Base-by-base conservation (phyloP, 1,140 invertebrate species). In the Drosophila tristis region DNA sequence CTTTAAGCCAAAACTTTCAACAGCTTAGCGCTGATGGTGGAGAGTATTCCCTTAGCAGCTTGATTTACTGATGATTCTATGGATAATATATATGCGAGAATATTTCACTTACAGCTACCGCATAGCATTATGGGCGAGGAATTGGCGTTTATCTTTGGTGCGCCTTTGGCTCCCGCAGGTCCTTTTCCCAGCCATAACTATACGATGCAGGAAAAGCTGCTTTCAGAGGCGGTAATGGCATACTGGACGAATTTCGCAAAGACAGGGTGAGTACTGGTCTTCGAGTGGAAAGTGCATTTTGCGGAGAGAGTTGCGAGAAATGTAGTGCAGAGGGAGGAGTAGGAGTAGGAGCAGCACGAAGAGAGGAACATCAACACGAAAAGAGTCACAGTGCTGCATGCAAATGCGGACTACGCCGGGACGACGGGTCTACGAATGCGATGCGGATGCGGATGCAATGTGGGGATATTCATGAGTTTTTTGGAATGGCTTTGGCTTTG, bases 241-340 rank as follows among this genome's bases (percentile, higher is more conserved):
- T 95, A 96, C 92, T 98, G 96, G 96, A 95, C 96, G 35, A 98
- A 98, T 92, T 98, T 98, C 90, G 97, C 96, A 2, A 96, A 97
- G 92, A 96, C 95, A 48, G 97, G 97, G 97, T 96, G 92, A 93
- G 93, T 92, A 72, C 57, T 74, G 48, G n/a, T 11, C 45, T 48
- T 49, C 25, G 48, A 62, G 77, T 49, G 62, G 63, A 70, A 86
- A 87, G 75, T 89, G 84, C 76, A 82, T 80, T 86, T 74, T 3
- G 31, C 4, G 68, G 44, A 60, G 61, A 86, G 74, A 74, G 78
- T 78, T 87, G 64, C 44, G 31, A 2, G 35, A 39, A 39, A 2
- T 4, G 4, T 43, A 13, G n/a, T n/a, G 64, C 16, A 56, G 39
- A 9, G 26, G 11, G 11, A 26, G 8, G 16, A 16, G 16, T 8